These are phyloP conservation scores for Sebastes hubbsi DNA, from an alignment of 2,797 vertebrate species.

Conservation along the genomic window DNA sequence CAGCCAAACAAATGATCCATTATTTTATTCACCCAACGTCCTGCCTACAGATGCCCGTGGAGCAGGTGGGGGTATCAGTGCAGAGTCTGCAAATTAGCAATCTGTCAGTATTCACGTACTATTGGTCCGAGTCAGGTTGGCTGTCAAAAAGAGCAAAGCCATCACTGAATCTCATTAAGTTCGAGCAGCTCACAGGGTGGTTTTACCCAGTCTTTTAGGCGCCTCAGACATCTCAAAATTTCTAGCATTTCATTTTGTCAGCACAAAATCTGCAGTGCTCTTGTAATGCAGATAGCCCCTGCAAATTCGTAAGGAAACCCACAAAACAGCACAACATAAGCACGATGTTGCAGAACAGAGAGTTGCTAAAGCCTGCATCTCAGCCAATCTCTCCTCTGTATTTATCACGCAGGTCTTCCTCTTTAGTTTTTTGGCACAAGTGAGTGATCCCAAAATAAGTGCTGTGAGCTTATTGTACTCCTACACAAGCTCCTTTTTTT, in stretches of 20 bases:
- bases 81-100: slow-evolving; percentile 19
- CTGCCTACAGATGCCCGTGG: neutral
- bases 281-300: slow-evolving; percentile 38
- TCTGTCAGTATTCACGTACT: slow-evolving; percentile 8
- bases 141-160: slow-evolving; percentile 26
- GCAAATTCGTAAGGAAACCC: slow-evolving; percentile 15
- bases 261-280: slow-evolving; percentile 53
- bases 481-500: neutral
- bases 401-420: neutral
- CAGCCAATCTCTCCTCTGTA: neutral
- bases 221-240: slow-evolving; percentile 31
- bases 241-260: slow-evolving; percentile 52
- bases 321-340: slow-evolving; percentile 12
- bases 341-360: neutral
- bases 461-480: neutral
- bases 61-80: neutral
- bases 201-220: slow-evolving; percentile 6
- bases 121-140: neutral
- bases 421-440: slow-evolving; percentile 14
- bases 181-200: slow-evolving; percentile 9
- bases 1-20: neutral
- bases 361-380: neutral
- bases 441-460: neutral
- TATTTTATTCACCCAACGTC: neutral
- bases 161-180: slow-evolving; percentile 38